These are phyloP conservation scores for Psittacara wagleri DNA, from an alignment of 2,113 vertebrate genomes.

Conservation along the genomic window DNA sequence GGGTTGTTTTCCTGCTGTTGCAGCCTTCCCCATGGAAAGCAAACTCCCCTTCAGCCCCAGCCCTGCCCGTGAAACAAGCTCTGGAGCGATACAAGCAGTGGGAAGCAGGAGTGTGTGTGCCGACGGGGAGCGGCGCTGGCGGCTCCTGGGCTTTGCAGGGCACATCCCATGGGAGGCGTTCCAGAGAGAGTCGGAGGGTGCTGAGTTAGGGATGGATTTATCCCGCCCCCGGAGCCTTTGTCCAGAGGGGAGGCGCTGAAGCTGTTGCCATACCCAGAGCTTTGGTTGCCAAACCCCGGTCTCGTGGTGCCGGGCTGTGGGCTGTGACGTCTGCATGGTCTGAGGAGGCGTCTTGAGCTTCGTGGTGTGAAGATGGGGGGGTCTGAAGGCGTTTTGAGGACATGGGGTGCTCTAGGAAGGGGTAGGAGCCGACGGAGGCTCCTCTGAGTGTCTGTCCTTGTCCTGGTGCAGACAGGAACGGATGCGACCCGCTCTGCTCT, in stretches of 20 bases:
- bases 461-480: neutral
- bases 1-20: rapidly evolving
- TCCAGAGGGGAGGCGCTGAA: neutral
- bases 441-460: neutral
- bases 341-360: neutral
- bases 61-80: neutral
- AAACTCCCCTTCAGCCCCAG: neutral
- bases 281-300: rapidly evolving
- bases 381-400: neutral
- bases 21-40: neutral
- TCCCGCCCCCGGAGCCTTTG: neutral
- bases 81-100: neutral
- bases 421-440: rapidly evolving
- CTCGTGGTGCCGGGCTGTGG: rapidly evolving
- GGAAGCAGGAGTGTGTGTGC: neutral
- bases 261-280: neutral
- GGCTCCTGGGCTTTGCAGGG: neutral
- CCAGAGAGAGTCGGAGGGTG: neutral
- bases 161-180: neutral
- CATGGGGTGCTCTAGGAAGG: rapidly evolving
- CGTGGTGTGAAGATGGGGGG: neutral
- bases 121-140: rapidly evolving
- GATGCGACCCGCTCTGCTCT: neutral
- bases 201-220: neutral
- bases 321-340: neutral